phyloP scores from a whole-genome alignment of 2,888 invertebrate genomes.

The Xanthia togata region DNA sequence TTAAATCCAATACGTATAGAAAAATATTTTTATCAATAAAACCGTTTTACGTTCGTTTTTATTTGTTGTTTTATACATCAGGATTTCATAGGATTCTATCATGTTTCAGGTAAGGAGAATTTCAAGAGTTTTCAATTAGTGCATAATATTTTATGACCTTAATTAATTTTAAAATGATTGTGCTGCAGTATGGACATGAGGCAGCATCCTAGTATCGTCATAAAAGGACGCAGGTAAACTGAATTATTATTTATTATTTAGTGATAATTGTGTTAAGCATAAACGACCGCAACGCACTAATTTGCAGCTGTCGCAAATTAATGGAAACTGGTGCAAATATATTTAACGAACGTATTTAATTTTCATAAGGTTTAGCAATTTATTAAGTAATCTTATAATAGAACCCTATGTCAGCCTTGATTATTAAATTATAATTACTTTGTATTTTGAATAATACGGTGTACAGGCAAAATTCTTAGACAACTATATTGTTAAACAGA shows the following conservation, averaged over 20 bases:
- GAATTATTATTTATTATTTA: not conserved
- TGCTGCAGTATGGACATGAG: not conserved
- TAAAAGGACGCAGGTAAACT: not conserved
- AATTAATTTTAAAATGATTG: not conserved
- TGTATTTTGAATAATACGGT: conserved; percentile 64
- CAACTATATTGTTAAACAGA: conserved; percentile 64
- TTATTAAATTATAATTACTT: conserved; percentile 61
- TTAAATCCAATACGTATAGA: conserved; percentile 83
- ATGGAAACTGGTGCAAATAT: conserved; percentile 17
- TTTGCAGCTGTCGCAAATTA: conserved; percentile 10
- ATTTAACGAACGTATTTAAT: not conserved
- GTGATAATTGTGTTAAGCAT: not conserved
- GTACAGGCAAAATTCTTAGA: conserved; percentile 60
- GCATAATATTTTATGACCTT: not conserved
- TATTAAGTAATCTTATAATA: conserved; percentile 32
- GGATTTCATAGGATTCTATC: conserved; percentile 71
- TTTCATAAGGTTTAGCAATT: conserved; percentile 26
- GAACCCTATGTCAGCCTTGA: conserved; percentile 67
- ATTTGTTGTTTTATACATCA: conserved; percentile 68
- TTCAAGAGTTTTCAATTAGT: not conserved
- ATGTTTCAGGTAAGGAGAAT: conserved; percentile 23
- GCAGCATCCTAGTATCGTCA: not conserved
- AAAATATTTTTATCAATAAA: conserved; percentile 84
- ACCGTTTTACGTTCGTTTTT: conserved; percentile 69
- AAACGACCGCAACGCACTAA: not conserved